Evolutionary conservation across 2,113 vertebrate genomes (phyloP), one percentile per base, ranked within the genome.

Genomic region (Triplophysa siluroides): DNA sequence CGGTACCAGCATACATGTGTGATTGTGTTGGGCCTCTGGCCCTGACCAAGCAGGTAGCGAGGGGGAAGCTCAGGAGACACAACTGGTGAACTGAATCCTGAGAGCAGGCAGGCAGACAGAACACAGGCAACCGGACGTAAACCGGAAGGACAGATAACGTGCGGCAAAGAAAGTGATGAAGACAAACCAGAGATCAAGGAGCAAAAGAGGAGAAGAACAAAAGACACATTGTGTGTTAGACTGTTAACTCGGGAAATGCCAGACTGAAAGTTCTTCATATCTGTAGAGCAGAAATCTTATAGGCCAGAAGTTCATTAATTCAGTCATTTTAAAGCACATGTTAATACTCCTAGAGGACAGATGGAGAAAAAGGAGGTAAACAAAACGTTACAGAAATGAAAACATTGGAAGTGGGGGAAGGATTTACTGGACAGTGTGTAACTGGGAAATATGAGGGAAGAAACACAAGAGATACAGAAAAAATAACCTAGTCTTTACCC

Each of bases 1-100:
- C 95, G 93, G 90, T 96, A 96, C 95, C 96, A 98, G 90, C 96
- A 96, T 91, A 97, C 95, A 65, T 97, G 96, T 81, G 95, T 97
- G 93, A 97, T 94, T 90, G 96, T 96, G 92, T 96, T 97, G 84
- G 96, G 95, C 88, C 94, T 92, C 87, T 96, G 96, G 84, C 91
- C 92, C 93, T 95, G 95, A 92, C 95, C 93, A 75, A 96, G 93
- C 84, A 95, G 95, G 90, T 93, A 96, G 77, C 94, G 94, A 92
- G 94, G 95, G 90, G 94, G 95, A 79, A 96, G 94, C 86, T 97
- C 95, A 76, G 95, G 95, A 83, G 95, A 96, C 79, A 92, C 90
- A 73, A 94, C 91, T 81, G 94, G 93, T 89, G 94, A 95, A 89
- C 91, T 85, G 88, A 92, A 94, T 86, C 93, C 95, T 97, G 91